Conservation (phyloP, 2,888 invertebrate genomes). For the Ormyrus rosae region DNA sequence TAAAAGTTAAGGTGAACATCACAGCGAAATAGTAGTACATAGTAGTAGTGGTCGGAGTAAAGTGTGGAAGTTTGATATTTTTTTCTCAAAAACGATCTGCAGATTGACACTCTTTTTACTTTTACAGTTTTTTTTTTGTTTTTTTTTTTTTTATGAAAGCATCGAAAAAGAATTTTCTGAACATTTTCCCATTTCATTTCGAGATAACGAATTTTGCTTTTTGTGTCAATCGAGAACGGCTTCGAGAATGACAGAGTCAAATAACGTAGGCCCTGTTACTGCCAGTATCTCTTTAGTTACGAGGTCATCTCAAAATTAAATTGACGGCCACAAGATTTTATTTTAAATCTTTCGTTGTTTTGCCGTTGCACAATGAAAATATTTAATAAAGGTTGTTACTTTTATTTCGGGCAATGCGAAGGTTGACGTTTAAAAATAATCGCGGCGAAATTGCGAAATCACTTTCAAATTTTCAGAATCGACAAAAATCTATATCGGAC, state of each 20-base stretch:
- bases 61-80: slow-evolving; percentile 73
- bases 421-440: no score
- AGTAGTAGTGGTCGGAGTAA: slow-evolving; percentile 70
- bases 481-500: no score
- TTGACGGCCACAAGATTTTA: slow-evolving; percentile 20
- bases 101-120: slow-evolving; percentile 36
- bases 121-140: neutral
- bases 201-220: slow-evolving; percentile 20
- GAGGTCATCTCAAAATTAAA: slow-evolving; percentile 23
- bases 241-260: slow-evolving; percentile 58
- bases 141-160: neutral
- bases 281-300: slow-evolving; percentile 53
- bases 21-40: slow-evolving; percentile 52
- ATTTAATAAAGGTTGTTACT: no score
- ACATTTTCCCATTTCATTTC: neutral
- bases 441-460: no score
- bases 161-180: no score
- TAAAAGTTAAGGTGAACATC: slow-evolving; percentile 49
- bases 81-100: slow-evolving; percentile 37
- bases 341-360: neutral
- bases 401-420: no score
- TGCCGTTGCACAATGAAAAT: neutral
- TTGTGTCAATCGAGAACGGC: slow-evolving; percentile 59
- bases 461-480: no score
- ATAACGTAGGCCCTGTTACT: slow-evolving; percentile 54